Evolutionary conservation across 2,797 vertebrate genomes (phyloP), one percentile per base, ranked within the genome.

Genomic region (Trachops cirrhosus): DNA sequence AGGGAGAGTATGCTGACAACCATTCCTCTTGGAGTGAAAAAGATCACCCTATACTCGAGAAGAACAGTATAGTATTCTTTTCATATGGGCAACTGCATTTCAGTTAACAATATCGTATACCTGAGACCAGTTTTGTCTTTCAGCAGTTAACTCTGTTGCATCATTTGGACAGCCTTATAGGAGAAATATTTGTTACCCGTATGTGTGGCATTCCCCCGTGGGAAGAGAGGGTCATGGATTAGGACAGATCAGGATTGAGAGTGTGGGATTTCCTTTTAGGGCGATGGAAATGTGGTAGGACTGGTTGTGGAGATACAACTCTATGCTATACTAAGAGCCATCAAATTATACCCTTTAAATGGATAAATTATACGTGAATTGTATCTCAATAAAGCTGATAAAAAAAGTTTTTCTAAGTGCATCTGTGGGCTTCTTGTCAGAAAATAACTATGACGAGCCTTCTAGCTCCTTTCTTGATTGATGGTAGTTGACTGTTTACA

Each of bases 401-500:
- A 86, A 74, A 73, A 52, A 86, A 6, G 39, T 48, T 50, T 24
- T 18, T n/a, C n/a, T 71, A 64, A 32, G 26, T 82, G 1, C 48
- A 62, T 71, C 39, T 73, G 2, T n/a, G 19, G 11, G 21, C 15
- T 59, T 85, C 54, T 39, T 46, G 14, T 71, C 62, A 89, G 68
- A 59, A 83, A 92, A 88, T 24, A 86, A 15, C 11, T 10, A 44
- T 11, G 29, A 19, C 8, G 24, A 62, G 5, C 16, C 89, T 77
- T 71, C 68, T 77, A 67, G 11, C 11, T 86, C 22, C 4, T 77
- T 22, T 90, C 32, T 83, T 50, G 48, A 71, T 54, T 34, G 24
- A 62, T 71, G 50, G 3, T 75, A 89, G 87, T 75, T 93, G 26
- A 84, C n/a, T 80, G 21, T 82, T 91, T 85, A 73, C 44, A 95